Percentiles rank a stretch among this genome's conserved stretches.
Evolutionary conservation across 1,140 invertebrate species (phyloP).

Genomic region (Euglossa dilemma): DNA sequence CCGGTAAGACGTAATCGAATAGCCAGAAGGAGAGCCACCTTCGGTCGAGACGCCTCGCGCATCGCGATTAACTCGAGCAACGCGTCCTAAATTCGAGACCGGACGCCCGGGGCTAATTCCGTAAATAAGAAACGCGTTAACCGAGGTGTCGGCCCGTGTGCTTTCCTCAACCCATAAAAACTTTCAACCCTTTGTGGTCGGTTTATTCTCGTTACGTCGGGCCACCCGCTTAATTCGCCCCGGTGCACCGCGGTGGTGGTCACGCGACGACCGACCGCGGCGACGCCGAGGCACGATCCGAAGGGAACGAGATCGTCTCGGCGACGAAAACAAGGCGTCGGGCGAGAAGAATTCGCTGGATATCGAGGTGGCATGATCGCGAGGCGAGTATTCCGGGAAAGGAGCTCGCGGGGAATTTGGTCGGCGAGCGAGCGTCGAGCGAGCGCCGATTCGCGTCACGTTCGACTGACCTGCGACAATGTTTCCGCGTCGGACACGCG

Average conservation of each 20-base stretch:
- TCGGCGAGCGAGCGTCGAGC: conserved; percentile 42
- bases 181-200: conserved; percentile 4
- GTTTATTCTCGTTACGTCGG: background rate
- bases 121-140: conserved; percentile 38
- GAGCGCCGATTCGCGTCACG: conserved; percentile 61
- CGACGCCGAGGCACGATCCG: no score
- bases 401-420: conserved; percentile 34
- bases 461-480: conserved; percentile 64
- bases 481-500: conserved; percentile 57
- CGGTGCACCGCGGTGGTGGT: no score
- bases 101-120: conserved; percentile 32
- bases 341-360: no score
- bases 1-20: no score
- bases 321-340: no score
- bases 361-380: no score
- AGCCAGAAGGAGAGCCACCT: no score
- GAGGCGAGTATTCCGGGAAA: no score
- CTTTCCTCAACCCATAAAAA: conserved; percentile 3
- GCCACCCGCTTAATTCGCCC: no score
- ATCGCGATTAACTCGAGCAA: conserved; percentile 45
- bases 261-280: background rate
- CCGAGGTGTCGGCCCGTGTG: background rate
- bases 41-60: conserved; percentile 7
- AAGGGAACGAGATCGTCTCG: no score
- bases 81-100: conserved; percentile 26